These are phyloP conservation scores for Oriolus oriolus DNA, from an alignment of 2,113 vertebrate genomes.

Conservation along the genomic window DNA sequence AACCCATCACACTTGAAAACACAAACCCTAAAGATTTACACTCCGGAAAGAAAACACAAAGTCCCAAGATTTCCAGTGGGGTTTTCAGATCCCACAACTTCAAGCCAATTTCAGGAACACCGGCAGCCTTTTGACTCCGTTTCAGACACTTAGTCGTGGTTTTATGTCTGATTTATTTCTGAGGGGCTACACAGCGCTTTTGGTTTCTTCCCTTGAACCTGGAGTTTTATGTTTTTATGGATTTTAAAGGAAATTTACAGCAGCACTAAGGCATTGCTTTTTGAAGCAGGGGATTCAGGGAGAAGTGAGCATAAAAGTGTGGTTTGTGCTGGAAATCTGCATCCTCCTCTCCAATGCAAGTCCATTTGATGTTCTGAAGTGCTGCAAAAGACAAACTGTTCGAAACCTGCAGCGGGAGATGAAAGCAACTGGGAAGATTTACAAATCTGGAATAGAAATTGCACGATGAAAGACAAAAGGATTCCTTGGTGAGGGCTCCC, in stretches of 20 bases:
- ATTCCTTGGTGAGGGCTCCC: background rate
- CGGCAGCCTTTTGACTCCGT: background rate
- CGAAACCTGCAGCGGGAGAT: background rate
- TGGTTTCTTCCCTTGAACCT: background rate
- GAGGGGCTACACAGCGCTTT: background rate
- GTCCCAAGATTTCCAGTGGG: background rate
- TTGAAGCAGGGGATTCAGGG: background rate
- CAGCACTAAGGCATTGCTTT: background rate
- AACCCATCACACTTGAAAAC: background rate
- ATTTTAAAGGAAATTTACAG: background rate
- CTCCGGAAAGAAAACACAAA: background rate
- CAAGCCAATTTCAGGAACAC: background rate
- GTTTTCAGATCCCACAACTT: background rate
- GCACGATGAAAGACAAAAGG: background rate
- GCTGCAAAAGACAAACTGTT: background rate
- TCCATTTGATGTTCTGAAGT: background rate
- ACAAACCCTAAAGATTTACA: background rate
- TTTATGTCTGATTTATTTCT: background rate
- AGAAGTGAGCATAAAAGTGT: background rate
- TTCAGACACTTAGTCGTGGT: background rate
- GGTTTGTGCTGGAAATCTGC: background rate
- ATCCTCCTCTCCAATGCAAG: background rate
- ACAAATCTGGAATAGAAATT: background rate
- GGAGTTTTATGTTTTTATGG: background rate
- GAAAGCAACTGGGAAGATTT: background rate